Conservation (phyloP, 2,113 vertebrate species). For the Pangasianodon hypophthalmus region DNA sequence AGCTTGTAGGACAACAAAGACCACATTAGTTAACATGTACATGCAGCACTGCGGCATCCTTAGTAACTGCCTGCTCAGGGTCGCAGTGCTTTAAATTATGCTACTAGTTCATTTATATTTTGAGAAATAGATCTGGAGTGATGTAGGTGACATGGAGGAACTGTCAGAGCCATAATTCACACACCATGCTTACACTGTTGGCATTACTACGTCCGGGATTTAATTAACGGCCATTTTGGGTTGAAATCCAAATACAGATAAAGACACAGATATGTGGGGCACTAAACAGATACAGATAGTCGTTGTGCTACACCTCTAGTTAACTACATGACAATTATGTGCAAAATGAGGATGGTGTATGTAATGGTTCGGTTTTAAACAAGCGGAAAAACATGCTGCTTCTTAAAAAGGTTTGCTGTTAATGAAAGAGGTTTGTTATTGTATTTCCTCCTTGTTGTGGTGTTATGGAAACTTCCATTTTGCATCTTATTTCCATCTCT, state of each 20-base stretch:
- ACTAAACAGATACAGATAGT: background rate
- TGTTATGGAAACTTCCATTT: slow-evolving; percentile 6
- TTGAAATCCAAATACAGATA: background rate
- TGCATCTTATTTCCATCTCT: background rate
- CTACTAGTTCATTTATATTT: background rate
- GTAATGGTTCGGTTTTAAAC: background rate
- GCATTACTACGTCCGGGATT: background rate
- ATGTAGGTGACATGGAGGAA: background rate
- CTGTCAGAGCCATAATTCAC: background rate
- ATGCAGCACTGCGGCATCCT: background rate
- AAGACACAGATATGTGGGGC: background rate
- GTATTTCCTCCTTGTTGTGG: background rate
- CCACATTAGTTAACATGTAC: background rate
- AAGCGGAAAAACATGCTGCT: background rate
- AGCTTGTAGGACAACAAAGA: background rate
- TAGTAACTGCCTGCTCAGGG: background rate
- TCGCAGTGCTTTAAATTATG: background rate
- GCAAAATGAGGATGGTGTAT: background rate
- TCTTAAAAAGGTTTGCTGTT: background rate
- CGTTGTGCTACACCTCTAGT: background rate
- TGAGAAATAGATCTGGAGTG: background rate
- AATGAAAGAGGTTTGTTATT: background rate
- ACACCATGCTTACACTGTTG: background rate
- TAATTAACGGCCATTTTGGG: background rate
- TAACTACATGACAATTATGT: background rate